These are phyloP conservation scores for Caretta caretta DNA, from an alignment of 2,113 vertebrate species.

Conservation along the genomic window DNA sequence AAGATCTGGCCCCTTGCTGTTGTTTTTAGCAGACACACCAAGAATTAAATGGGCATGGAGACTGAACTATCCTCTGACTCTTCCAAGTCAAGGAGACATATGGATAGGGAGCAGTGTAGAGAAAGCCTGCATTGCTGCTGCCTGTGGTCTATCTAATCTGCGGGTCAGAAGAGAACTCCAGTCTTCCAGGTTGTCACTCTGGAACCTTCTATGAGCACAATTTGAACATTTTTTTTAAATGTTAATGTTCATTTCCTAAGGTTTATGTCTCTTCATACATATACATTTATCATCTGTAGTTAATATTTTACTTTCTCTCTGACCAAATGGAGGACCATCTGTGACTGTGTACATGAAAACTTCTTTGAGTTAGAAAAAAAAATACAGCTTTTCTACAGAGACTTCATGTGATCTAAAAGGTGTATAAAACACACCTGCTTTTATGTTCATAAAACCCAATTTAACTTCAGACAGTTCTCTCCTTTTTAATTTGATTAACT, in stretches of 20 bases:
- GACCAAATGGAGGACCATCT: neutral
- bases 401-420: neutral
- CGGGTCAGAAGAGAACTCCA: fast-evolving
- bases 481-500: neutral
- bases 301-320: neutral
- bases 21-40: neutral
- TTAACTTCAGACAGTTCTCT: neutral
- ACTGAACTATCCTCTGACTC: neutral
- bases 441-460: neutral
- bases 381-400: fast-evolving
- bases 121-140: neutral
- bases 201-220: neutral
- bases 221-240: neutral
- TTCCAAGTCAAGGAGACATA: neutral
- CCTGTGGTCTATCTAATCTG: neutral
- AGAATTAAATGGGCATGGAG: neutral
- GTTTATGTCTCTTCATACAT: neutral
- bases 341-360: neutral
- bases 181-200: neutral
- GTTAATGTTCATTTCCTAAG: neutral
- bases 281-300: neutral
- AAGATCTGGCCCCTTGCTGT: neutral
- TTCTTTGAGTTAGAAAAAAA: neutral
- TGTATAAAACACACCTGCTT: neutral
- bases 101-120: fast-evolving